Conservation (phyloP, 1,140 invertebrate genomes). For the Zaprionus ornatus region DNA sequence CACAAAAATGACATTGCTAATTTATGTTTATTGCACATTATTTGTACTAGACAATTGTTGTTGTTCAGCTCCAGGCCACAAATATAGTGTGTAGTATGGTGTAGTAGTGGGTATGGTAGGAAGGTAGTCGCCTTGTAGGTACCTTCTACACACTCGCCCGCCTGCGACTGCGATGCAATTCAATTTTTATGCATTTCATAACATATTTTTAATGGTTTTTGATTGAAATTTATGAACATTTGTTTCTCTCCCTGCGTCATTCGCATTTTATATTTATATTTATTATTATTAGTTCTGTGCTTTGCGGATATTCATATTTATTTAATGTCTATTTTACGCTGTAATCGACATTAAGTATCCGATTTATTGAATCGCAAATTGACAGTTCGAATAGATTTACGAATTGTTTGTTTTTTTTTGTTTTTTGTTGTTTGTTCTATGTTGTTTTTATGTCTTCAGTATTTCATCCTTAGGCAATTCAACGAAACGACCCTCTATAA, state of each 20-base stretch:
- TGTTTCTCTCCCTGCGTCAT: slow-evolving; percentile 29
- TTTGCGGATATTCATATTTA: slow-evolving; percentile 33
- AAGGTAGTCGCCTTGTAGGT: not conserved
- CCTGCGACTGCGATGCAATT: slow-evolving; percentile 12
- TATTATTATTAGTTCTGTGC: slow-evolving; percentile 37
- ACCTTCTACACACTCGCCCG: not conserved
- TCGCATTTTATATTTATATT: slow-evolving; percentile 25
- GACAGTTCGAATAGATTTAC: slow-evolving; percentile 19
- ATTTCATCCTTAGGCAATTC: not conserved
- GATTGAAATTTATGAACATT: slow-evolving; percentile 70
- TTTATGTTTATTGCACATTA: slow-evolving; percentile 76
- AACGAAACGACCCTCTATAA: slow-evolving; percentile 10
- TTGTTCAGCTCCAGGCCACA: slow-evolving; percentile 51
- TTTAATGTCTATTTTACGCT: slow-evolving; percentile 64
- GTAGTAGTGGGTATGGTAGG: not conserved
- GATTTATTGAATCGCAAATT: slow-evolving; percentile 43
- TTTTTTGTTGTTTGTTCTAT: not conserved
- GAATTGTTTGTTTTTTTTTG: slow-evolving; percentile 53
- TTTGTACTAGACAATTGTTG: slow-evolving; percentile 54
- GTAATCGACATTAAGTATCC: slow-evolving; percentile 33
- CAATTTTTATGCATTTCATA: slow-evolving; percentile 44
- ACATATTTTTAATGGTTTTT: slow-evolving; percentile 62
- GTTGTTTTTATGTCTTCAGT: not conserved
- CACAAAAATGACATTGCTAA: slow-evolving; percentile 50
- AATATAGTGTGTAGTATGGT: slow-evolving; percentile 14